Evolutionary conservation across 2,888 invertebrate species (phyloP).

Genomic region (Papilio elwesi): DNA sequence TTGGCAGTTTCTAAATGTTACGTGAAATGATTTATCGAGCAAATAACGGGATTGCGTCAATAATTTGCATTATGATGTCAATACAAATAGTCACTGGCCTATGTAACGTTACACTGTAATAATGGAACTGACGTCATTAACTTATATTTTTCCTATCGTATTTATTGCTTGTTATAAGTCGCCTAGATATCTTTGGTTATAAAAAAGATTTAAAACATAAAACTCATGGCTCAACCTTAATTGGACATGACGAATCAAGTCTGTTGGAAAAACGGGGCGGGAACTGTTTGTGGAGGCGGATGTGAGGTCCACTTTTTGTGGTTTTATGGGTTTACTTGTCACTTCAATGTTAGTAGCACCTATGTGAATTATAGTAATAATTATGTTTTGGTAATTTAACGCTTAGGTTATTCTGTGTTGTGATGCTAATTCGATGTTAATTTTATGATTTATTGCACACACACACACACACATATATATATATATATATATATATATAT

Average conservation of each 20-base stretch:
- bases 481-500: neutral
- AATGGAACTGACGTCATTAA: slow-evolving; percentile 23
- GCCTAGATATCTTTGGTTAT: slow-evolving; percentile 1
- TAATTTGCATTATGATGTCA: slow-evolving; percentile 29
- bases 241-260: slow-evolving; percentile 78
- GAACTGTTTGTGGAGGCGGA: slow-evolving; percentile 68
- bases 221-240: slow-evolving; percentile 75
- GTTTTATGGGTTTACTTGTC: slow-evolving; percentile 32
- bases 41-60: slow-evolving; percentile 36
- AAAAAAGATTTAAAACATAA: slow-evolving; percentile 52
- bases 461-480: no score
- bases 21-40: slow-evolving; percentile 19
- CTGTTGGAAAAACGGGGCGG: slow-evolving; percentile 76
- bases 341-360: neutral
- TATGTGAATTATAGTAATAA: neutral
- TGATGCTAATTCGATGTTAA: no score
- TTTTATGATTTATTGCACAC: no score
- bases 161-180: slow-evolving; percentile 7
- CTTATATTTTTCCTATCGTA: slow-evolving; percentile 20
- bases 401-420: neutral
- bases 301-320: slow-evolving; percentile 51
- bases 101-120: slow-evolving; percentile 23
- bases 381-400: neutral
- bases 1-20: slow-evolving; percentile 31
- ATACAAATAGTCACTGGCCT: slow-evolving; percentile 15